A percentile compares a stretch with the other conserved stretches of the same genome.
These are phyloP conservation scores for Ceratosolen fusciceps DNA, from an alignment of 1,140 invertebrate genomes.

Conservation along the genomic window DNA sequence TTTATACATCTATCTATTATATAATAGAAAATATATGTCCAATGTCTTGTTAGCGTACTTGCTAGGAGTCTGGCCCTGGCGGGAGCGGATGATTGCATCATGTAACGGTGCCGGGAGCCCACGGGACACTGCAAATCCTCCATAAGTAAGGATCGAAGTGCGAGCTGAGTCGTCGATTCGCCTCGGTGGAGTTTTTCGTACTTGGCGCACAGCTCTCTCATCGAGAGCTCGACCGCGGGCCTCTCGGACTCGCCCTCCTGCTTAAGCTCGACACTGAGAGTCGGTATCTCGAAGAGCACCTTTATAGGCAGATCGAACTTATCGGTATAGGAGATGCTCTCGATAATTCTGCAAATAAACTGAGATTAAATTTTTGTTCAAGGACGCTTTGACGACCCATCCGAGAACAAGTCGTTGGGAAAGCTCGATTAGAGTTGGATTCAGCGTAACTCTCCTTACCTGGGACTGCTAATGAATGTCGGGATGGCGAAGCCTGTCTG, in stretches of 20 bases:
- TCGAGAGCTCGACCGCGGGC: conserved; percentile 84
- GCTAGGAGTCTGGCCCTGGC: conserved; percentile 63
- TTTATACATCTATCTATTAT: no score
- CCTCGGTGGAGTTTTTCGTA: conserved; percentile 78
- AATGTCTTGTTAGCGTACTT: conserved; percentile 20
- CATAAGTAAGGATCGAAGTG: conserved; percentile 86
- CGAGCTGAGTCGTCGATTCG: conserved; percentile 82
- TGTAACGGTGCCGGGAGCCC: conserved; percentile 83
- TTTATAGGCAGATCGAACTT: conserved; percentile 67
- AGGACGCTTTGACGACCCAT: no score
- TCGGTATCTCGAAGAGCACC: conserved; percentile 81
- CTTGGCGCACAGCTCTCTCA: conserved; percentile 84
- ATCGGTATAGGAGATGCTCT: conserved; percentile 56
- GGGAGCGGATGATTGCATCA: conserved; percentile 82
- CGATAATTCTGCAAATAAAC: not conserved
- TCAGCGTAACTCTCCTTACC: not conserved
- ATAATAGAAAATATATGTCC: no score
- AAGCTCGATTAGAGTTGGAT: no score
- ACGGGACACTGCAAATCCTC: conserved; percentile 86
- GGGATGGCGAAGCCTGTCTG: conserved; percentile 17
- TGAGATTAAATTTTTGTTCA: not conserved
- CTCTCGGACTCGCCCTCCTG: conserved; percentile 77
- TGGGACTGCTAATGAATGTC: not conserved
- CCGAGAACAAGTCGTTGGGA: not conserved
- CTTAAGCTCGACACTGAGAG: conserved; percentile 80